A percentile compares a stretch with the other conserved stretches of the same genome.
These are phyloP conservation scores for Micrasema minimum DNA, from an alignment of 1,140 invertebrate species.

Conservation along the genomic window DNA sequence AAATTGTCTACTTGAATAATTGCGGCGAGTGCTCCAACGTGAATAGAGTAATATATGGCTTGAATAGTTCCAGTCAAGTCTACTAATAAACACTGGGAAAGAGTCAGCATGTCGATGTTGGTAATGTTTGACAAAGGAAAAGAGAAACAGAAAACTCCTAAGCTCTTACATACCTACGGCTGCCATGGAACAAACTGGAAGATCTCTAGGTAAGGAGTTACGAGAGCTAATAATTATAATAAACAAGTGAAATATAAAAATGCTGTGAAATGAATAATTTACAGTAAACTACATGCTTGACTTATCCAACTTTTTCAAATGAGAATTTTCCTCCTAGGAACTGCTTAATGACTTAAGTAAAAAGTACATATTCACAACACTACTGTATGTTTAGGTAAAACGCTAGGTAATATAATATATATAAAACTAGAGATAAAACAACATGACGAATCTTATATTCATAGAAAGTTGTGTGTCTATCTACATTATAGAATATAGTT, in stretches of 20 bases:
- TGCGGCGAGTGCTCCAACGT: background rate
- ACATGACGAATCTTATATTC: constrained; percentile 34
- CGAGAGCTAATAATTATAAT: background rate
- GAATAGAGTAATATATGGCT: too few relatives aligned
- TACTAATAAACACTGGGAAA: too few relatives aligned
- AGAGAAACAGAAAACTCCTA: constrained; percentile 9
- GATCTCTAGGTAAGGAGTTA: background rate
- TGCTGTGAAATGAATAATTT: constrained; percentile 36
- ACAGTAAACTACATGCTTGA: constrained; percentile 40
- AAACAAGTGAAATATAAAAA: constrained; percentile 31
- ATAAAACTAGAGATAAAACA: constrained; percentile 34
- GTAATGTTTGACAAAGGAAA: constrained; percentile 7
- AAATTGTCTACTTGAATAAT: background rate
- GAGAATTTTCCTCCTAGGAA: constrained; percentile 29
- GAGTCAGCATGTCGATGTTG: background rate
- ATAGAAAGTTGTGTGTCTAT: constrained; percentile 44
- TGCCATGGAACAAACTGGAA: constrained; percentile 19
- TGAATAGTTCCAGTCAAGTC: too few relatives aligned
- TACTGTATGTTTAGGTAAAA: constrained; percentile 35
- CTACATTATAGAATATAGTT: constrained; percentile 49
- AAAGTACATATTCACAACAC: constrained; percentile 25
- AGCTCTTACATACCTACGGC: constrained; percentile 21
- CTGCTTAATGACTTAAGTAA: constrained; percentile 30
- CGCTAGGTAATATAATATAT: constrained; percentile 24
- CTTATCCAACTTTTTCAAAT: constrained; percentile 13